Percentiles rank a stretch among this genome's conserved stretches.
Evolutionary conservation across 2,888 invertebrate genomes (phyloP).

Genomic region (Spisula solida): DNA sequence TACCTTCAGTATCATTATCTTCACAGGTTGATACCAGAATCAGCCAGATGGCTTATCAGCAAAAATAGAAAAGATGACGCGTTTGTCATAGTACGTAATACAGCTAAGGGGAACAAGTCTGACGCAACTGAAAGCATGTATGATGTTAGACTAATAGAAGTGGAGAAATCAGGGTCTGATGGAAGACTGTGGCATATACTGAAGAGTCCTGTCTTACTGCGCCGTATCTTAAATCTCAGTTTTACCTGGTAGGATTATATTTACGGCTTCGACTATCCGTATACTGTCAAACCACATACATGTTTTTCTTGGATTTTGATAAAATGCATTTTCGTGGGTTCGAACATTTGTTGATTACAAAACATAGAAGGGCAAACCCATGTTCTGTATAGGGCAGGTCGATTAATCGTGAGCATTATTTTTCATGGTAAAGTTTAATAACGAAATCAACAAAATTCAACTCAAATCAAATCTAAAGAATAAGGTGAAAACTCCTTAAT

Average conservation of each 20-base stretch:
- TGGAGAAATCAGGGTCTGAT: not conserved
- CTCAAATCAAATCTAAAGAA: no score
- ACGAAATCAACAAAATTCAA: no score
- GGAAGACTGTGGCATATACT: slow-evolving; percentile 66
- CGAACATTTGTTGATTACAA: no score
- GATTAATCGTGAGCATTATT: no score
- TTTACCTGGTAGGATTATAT: slow-evolving; percentile 90
- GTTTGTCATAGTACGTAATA: slow-evolving; percentile 32
- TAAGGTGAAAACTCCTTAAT: no score
- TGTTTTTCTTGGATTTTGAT: no score
- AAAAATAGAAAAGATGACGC: slow-evolving; percentile 50
- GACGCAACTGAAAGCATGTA: slow-evolving; percentile 18
- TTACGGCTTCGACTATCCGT: no score
- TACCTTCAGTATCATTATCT: not conserved
- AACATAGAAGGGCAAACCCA: no score
- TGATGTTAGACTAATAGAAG: not conserved
- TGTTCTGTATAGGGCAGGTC: no score
- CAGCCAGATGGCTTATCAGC: slow-evolving; percentile 67
- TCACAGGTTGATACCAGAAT: slow-evolving; percentile 67
- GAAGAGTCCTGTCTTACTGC: slow-evolving; percentile 59
- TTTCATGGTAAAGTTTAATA: no score
- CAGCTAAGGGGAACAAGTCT: slow-evolving; percentile 55
- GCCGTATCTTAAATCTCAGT: slow-evolving; percentile 69
- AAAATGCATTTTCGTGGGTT: no score
- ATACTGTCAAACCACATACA: no score